These are phyloP conservation scores for Pseudorectes ferrugineus DNA, from an alignment of 2,113 vertebrate species.

Conservation along the genomic window DNA sequence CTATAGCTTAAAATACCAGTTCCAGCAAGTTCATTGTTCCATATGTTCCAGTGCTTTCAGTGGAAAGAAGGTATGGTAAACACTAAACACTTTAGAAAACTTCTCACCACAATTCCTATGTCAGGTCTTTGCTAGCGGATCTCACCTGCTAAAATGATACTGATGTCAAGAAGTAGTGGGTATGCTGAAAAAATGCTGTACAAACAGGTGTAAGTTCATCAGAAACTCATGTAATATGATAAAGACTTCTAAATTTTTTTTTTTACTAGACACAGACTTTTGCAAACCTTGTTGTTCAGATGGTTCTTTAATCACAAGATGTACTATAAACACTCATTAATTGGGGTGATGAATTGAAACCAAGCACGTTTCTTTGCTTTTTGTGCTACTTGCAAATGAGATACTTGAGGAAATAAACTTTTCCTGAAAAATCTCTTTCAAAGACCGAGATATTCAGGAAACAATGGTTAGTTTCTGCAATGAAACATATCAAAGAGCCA, in stretches of 20 bases:
- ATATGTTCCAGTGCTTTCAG: not conserved
- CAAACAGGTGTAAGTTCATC: not conserved
- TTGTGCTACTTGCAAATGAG: not conserved
- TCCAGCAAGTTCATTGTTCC: not conserved
- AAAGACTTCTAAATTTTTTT: not conserved
- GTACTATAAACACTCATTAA: not conserved
- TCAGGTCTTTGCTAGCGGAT: not conserved
- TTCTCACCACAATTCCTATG: not conserved
- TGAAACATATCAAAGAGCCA: not conserved
- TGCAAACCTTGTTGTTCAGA: not conserved
- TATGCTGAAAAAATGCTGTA: not conserved
- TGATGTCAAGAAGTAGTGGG: accelerated
- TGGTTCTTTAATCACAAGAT: not conserved
- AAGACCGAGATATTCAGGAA: not conserved
- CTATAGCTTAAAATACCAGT: not conserved
- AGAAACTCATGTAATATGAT: not conserved
- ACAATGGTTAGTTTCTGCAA: not conserved
- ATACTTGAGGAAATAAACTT: not conserved
- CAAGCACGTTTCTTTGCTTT: not conserved
- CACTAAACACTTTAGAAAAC: not conserved
- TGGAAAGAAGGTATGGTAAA: not conserved
- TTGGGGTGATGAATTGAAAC: not conserved
- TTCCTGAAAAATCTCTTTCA: not conserved
- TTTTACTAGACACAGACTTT: not conserved
- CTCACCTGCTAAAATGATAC: not conserved